Base-by-base conservation (phyloP, 2,888 invertebrate genomes). In the Dascillus cervinus region DNA sequence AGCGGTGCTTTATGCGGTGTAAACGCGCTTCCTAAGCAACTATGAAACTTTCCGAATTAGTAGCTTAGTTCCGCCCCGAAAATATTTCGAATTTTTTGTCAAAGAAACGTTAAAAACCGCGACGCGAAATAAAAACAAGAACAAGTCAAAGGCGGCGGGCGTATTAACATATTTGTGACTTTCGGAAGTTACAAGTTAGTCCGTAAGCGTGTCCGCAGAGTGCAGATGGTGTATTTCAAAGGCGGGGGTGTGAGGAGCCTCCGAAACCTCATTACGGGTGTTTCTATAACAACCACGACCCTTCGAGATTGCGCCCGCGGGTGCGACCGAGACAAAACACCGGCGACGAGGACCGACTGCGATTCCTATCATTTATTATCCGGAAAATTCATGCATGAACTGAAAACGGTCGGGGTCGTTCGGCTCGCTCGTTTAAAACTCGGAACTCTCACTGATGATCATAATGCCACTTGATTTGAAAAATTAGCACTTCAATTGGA, bases 241-340 rank as follows among this genome's bases (percentile, higher is more conserved):
- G 34, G 39, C 36, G 35, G 34, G 30, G 41, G 40, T 39, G 42
- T 42, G 33, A 39, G 39, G 36, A 39, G 39, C 39, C 36, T 48
- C 43, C 45, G 47, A 52, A 53, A 52, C 51, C 52, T 53, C 53
- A 53, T 53, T 53, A 53, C 49, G 48, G 50, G 49, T 53, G 53
- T 53, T 53, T 53, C 53, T 53, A 53, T 53, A 53, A 53, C 53
- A 53, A 53, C 53, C 50, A 41, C 50, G 52, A 50, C 49, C 52
- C 53, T 53, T 51, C 46, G 43, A 50, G 51, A 51, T 49, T 48
- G 49, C 41, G 43, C 43, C 32, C 44, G 42, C 30, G 39, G 34
- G 46, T 39, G 46, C 34, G 43, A 47, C 41, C 30, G 39, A 41
- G 46, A 38, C 34, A 32, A 32, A 27, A 28, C 39, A 38, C 32